Evolutionary conservation across 2,797 vertebrate genomes (phyloP).

Genomic region (Anableps anableps): DNA sequence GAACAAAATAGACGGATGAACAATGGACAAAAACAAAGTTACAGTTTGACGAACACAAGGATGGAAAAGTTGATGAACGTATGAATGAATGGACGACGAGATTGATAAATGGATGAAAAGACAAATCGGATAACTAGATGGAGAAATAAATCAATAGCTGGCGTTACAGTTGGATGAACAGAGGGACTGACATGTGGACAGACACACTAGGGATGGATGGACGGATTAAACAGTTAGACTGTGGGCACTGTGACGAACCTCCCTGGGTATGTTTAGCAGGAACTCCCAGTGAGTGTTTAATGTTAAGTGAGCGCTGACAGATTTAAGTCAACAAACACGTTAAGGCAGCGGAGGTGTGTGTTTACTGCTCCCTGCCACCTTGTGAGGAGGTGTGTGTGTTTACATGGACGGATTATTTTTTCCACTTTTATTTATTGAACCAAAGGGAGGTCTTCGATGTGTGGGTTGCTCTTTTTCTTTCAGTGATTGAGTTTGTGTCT

Average conservation of each 20-base stretch:
- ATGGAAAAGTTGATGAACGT: not conserved
- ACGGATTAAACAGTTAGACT: not conserved
- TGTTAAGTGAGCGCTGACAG: constrained; percentile 34
- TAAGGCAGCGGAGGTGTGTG: constrained; percentile 35
- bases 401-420: constrained; percentile 35
- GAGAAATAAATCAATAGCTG: not conserved
- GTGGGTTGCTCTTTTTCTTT: constrained; percentile 15
- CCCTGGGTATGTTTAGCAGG: constrained; percentile 28
- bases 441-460: constrained; percentile 41
- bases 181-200: not conserved
- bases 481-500: constrained; percentile 37
- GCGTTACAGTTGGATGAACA: not conserved
- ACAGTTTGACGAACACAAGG: no score
- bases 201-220: not conserved
- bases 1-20: no score
- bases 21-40: no score
- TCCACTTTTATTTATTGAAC: constrained; percentile 55
- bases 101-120: not conserved
- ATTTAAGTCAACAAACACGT: constrained; percentile 60
- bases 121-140: not conserved
- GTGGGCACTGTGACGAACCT: constrained; percentile 1
- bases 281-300: constrained; percentile 72
- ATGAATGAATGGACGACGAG: not conserved
- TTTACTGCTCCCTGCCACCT: constrained; percentile 47
- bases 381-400: constrained; percentile 36